Percentiles rank a stretch among this genome's conserved stretches.
Conservation (phyloP, 2,888 invertebrate genomes). For the Rosalia funebris region DNA sequence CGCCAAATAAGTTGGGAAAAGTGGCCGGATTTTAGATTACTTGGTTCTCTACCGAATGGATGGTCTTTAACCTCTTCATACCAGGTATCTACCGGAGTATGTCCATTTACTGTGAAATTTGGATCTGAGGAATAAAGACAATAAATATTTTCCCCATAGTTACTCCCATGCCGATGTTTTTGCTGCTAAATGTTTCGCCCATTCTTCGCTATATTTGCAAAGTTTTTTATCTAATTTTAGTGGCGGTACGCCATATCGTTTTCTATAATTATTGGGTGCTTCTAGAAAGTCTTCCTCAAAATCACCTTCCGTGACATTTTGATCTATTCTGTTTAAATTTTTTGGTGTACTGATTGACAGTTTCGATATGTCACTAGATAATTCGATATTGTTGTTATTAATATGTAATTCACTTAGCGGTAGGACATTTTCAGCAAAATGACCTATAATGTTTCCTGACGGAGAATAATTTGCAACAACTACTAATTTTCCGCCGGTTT, state of each 20-base stretch:
- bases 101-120: conserved; percentile 72
- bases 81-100: conserved; percentile 83
- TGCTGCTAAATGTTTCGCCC: conserved; percentile 76
- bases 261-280: conserved; percentile 79
- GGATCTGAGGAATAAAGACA: conserved; percentile 80
- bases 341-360: conserved; percentile 53
- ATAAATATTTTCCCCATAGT: conserved; percentile 87
- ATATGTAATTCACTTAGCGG: conserved; percentile 65
- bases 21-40: conserved; percentile 72
- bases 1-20: conserved; percentile 80
- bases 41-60: conserved; percentile 72
- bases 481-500: conserved; percentile 73
- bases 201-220: conserved; percentile 75
- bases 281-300: conserved; percentile 79
- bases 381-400: conserved; percentile 57
- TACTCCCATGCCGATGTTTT: conserved; percentile 80
- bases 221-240: conserved; percentile 73
- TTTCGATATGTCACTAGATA: conserved; percentile 50
- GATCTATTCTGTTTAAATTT: conserved; percentile 25
- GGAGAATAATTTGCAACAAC: conserved; percentile 93
- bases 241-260: conserved; percentile 75
- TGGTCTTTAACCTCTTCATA: conserved; percentile 74
- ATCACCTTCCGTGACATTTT: conserved; percentile 55
- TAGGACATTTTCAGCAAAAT: conserved; percentile 77
- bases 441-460: conserved; percentile 81